phyloP scores from a whole-genome alignment of 1,140 invertebrate genomes.

The Saxidomus purpurata region DNA sequence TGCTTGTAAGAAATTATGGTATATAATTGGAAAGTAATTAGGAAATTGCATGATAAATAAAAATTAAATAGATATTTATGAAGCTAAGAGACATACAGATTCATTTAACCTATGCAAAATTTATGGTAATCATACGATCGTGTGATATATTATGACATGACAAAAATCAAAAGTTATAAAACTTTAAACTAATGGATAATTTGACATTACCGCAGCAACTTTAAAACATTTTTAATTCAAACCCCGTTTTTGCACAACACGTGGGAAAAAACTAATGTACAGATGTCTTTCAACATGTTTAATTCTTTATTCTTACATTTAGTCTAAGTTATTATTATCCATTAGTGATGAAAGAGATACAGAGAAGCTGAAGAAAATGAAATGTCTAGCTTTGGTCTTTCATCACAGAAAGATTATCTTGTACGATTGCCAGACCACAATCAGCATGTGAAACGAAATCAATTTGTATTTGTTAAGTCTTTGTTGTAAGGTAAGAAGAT shows the following conservation, averaged over 20 bases:
- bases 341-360: neutral
- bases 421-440: neutral
- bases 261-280: neutral
- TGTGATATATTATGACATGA: conserved; percentile 4
- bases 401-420: neutral
- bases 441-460: conserved; percentile 3
- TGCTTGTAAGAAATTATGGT: neutral
- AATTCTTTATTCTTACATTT: neutral
- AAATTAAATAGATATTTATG: neutral
- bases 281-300: neutral
- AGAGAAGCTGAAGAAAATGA: neutral
- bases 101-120: neutral
- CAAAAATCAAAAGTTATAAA: neutral
- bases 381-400: neutral
- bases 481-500: neutral
- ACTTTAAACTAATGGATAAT: conserved; percentile 24
- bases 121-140: neutral
- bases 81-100: neutral
- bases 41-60: conserved; percentile 19
- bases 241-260: neutral
- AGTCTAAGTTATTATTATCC: neutral
- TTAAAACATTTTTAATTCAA: neutral
- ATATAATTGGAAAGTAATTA: conserved; percentile 12
- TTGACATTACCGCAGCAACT: neutral
- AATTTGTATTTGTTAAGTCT: neutral